Percentiles rank a stretch among this genome's conserved stretches.
phyloP scores from a whole-genome alignment of 2,888 invertebrate species.

The Crocallis elinguaria region DNA sequence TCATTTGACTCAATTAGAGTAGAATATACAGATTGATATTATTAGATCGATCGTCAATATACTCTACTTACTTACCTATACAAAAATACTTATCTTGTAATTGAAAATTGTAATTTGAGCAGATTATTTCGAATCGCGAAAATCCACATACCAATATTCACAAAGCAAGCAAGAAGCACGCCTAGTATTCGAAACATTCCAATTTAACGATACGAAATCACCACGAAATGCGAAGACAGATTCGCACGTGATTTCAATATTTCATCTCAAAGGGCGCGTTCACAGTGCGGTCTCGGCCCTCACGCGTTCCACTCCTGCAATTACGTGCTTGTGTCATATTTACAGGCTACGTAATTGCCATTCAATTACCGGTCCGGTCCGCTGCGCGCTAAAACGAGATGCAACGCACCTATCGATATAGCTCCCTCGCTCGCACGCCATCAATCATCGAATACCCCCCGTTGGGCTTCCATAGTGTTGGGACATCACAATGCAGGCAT shows the following conservation, averaged over 20 bases:
- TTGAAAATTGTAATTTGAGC: too few relatives aligned
- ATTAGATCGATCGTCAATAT: too few relatives aligned
- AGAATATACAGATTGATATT: too few relatives aligned
- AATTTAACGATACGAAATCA: conserved; percentile 24
- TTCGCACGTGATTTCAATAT: conserved; percentile 68
- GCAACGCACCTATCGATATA: conserved; percentile 46
- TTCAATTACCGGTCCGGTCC: conserved; percentile 81
- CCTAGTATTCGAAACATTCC: not conserved
- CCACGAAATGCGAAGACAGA: conserved; percentile 45
- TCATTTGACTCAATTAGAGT: too few relatives aligned
- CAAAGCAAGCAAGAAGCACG: not conserved
- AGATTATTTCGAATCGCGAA: too few relatives aligned
- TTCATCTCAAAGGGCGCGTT: conserved; percentile 72
- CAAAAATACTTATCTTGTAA: too few relatives aligned
- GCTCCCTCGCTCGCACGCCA: conserved; percentile 63
- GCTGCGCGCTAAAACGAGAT: conserved; percentile 66
- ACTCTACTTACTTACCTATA: too few relatives aligned
- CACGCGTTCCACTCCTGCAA: conserved; percentile 80
- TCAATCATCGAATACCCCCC: conserved; percentile 83
- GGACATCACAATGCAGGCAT: conserved; percentile 76
- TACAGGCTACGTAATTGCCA: conserved; percentile 85
- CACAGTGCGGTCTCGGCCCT: conserved; percentile 72
- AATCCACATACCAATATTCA: not conserved
- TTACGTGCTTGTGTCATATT: conserved; percentile 85
- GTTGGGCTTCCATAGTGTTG: conserved; percentile 78